Conservation (phyloP, 1,140 invertebrate genomes). For the Drosophila paulistorum region DNA sequence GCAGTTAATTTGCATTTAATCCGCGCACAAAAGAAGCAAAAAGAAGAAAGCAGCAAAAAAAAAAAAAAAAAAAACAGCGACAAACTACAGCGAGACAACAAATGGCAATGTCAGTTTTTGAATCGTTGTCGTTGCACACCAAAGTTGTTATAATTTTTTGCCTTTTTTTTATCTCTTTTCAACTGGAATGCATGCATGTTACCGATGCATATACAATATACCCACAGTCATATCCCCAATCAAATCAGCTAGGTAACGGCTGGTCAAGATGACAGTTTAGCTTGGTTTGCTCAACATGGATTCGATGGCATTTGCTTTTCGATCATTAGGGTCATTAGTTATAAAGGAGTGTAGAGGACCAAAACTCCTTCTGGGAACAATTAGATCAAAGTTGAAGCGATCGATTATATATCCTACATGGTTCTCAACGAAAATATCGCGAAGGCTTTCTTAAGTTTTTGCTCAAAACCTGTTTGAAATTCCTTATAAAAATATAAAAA, state of each 20-base stretch:
- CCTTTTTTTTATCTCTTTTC: not conserved
- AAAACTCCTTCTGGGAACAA: too few relatives aligned
- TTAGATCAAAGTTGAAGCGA: too few relatives aligned
- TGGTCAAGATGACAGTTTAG: not conserved
- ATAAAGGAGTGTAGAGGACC: too few relatives aligned
- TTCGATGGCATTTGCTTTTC: too few relatives aligned
- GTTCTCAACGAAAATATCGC: too few relatives aligned
- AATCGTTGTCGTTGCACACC: slow-evolving; percentile 43
- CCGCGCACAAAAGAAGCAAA: slow-evolving; percentile 37
- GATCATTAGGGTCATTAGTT: too few relatives aligned
- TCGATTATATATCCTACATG: too few relatives aligned
- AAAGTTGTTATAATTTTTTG: slow-evolving; percentile 39
- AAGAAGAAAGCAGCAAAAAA: slow-evolving; percentile 19
- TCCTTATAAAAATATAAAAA: too few relatives aligned
- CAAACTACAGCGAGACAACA: slow-evolving; percentile 24
- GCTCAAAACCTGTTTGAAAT: too few relatives aligned
- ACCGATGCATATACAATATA: too few relatives aligned
- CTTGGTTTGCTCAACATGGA: too few relatives aligned
- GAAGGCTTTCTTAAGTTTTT: too few relatives aligned
- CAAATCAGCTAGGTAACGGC: not conserved
- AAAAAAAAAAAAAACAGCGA: slow-evolving; percentile 20
- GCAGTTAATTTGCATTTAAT: slow-evolving; percentile 80
- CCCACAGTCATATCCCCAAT: not conserved
- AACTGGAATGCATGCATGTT: not conserved
- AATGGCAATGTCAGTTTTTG: slow-evolving; percentile 57